These are phyloP conservation scores for Lagorchestes hirsutus DNA, from an alignment of 2,797 vertebrate genomes.

Conservation along the genomic window DNA sequence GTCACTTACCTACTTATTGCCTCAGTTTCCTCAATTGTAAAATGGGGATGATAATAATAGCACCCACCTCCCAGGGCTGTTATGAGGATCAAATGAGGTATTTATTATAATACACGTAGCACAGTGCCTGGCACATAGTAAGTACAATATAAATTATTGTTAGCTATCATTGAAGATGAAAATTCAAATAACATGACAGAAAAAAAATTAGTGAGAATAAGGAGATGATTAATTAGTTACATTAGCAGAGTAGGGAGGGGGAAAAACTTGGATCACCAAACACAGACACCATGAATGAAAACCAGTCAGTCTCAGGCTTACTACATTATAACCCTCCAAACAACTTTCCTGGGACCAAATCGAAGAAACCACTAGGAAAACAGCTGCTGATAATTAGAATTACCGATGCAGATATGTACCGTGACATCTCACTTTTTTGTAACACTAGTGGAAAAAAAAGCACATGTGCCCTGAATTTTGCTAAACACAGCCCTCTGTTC, in stretches of 20 bases:
- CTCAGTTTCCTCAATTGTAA: not conserved
- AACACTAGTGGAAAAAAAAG: not conserved
- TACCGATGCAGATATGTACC: conserved; percentile 1
- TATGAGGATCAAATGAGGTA: not conserved
- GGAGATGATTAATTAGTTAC: conserved; percentile 40
- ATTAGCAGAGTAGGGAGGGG: conserved; percentile 20
- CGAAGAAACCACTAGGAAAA: conserved; percentile 41
- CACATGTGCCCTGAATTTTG: not conserved
- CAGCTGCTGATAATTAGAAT: conserved; percentile 28
- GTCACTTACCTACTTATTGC: not conserved
- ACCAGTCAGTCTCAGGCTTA: not conserved
- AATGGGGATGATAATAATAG: not conserved
- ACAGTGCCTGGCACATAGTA: not conserved
- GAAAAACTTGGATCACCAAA: conserved; percentile 36
- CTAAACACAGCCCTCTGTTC: not conserved
- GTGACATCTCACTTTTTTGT: not conserved
- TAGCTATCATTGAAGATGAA: not conserved
- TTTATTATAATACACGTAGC: not conserved
- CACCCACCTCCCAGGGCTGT: not conserved
- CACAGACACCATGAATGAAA: conserved; percentile 2
- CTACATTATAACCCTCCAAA: conserved; percentile 31
- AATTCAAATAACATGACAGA: conserved; percentile 2
- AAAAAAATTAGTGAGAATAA: conserved; percentile 25
- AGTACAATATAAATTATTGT: not conserved
- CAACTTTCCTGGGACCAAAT: conserved; percentile 3